Evolutionary conservation across 2,888 invertebrate genomes (phyloP).

Genomic region (Cryptus viduatorius): DNA sequence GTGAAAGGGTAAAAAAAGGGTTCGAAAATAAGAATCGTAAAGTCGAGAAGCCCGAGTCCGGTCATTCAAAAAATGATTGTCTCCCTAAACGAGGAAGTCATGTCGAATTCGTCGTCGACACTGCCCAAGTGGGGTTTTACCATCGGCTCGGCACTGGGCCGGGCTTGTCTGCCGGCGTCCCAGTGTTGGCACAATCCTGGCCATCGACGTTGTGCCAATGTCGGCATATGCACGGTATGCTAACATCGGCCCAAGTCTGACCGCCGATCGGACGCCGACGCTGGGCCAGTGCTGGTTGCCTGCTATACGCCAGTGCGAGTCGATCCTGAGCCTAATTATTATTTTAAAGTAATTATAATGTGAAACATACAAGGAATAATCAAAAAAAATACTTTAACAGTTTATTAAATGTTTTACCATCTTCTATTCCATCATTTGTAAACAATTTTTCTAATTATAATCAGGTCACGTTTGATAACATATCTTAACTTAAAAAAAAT

Average conservation of each 20-base stretch:
- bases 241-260: not conserved
- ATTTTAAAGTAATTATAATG: too few relatives aligned
- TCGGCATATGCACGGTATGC: not conserved
- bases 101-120: not conserved
- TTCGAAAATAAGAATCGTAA: conserved; percentile 44
- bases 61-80: conserved; percentile 52
- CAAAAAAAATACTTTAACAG: too few relatives aligned
- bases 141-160: not conserved
- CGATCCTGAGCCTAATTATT: not conserved
- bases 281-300: not conserved
- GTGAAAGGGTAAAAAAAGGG: conserved; percentile 35
- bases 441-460: too few relatives aligned
- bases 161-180: not conserved
- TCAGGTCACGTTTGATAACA: too few relatives aligned
- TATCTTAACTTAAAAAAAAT: too few relatives aligned
- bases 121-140: not conserved
- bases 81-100: conserved; percentile 30
- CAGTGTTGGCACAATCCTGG: not conserved
- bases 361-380: too few relatives aligned
- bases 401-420: too few relatives aligned
- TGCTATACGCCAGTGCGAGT: not conserved
- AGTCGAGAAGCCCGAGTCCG: conserved; percentile 35
- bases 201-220: not conserved
- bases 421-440: too few relatives aligned
- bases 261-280: not conserved